phyloP scores from a whole-genome alignment of 2,797 vertebrate genomes.

The Monodelphis domestica region DNA sequence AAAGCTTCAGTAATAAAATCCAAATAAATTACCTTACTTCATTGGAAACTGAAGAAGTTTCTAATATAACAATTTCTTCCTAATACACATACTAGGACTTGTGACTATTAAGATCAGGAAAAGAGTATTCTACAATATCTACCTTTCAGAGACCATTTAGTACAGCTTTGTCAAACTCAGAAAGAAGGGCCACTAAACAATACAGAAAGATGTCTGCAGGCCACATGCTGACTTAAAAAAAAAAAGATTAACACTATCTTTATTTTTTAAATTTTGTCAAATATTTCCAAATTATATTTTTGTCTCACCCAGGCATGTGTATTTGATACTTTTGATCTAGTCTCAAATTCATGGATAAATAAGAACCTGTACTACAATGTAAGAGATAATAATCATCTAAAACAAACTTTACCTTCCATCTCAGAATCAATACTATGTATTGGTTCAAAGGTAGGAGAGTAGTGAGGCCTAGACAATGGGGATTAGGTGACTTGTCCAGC shows the following conservation, averaged over 20 bases:
- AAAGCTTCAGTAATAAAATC: neutral
- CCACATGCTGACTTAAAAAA: neutral
- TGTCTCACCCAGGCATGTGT: neutral
- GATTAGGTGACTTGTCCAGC: too few relatives aligned
- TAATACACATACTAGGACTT: neutral
- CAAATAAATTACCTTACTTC: neutral
- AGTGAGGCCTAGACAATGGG: too few relatives aligned
- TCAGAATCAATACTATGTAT: too few relatives aligned
- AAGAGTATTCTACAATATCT: neutral
- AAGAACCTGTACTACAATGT: neutral
- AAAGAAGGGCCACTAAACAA: neutral
- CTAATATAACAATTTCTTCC: neutral
- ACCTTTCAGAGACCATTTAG: neutral
- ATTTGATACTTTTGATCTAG: neutral
- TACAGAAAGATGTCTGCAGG: neutral
- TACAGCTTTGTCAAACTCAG: neutral
- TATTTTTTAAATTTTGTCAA: neutral
- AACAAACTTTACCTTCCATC: too few relatives aligned
- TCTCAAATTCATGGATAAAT: neutral
- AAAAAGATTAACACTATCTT: neutral
- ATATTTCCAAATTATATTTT: neutral
- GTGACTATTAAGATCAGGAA: neutral
- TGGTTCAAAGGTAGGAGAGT: too few relatives aligned
- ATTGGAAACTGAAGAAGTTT: neutral
- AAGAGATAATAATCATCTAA: too few relatives aligned